These are phyloP conservation scores for Micrasema longulum DNA, from an alignment of 1,140 invertebrate species.

Conservation along the genomic window DNA sequence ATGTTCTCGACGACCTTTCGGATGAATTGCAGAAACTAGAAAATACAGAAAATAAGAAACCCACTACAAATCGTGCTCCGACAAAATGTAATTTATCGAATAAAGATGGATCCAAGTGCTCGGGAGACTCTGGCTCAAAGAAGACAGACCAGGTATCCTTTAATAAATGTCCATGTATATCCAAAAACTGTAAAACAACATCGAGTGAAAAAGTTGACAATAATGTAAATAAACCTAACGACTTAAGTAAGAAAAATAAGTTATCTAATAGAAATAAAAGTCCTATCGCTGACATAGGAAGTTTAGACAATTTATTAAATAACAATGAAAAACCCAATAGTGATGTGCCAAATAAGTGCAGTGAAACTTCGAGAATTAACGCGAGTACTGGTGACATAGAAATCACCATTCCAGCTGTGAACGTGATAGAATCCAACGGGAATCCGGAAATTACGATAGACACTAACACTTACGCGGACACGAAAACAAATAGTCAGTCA, in stretches of 20 bases:
- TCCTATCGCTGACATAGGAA: conserved; percentile 39
- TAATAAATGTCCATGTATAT: conserved; percentile 64
- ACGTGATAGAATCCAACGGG: conserved; percentile 66
- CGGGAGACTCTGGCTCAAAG: conserved; percentile 51
- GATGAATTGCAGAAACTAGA: conserved; percentile 51
- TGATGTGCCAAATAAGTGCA: conserved; percentile 59
- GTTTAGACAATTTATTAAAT: conserved; percentile 59
- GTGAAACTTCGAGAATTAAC: conserved; percentile 55
- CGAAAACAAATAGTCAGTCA: conserved; percentile 60
- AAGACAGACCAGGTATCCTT: conserved; percentile 58
- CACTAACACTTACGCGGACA: conserved; percentile 64
- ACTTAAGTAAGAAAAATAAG: conserved; percentile 48
- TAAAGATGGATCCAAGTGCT: conserved; percentile 8
- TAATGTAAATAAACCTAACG: conserved; percentile 53
- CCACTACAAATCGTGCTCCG: conserved; percentile 54
- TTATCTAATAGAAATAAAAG: conserved; percentile 47
- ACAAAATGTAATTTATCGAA: background rate
- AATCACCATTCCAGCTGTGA: conserved; percentile 59
- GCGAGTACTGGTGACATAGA: conserved; percentile 38
- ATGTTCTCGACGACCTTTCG: conserved; percentile 30
- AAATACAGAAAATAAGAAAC: conserved; percentile 59
- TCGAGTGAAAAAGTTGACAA: conserved; percentile 51
- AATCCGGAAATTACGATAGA: conserved; percentile 69
- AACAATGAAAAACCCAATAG: conserved; percentile 66
- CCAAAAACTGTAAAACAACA: conserved; percentile 58